Evolutionary conservation across 2,113 vertebrate genomes (phyloP).

Genomic region (Boleophthalmus pectinirostris): DNA sequence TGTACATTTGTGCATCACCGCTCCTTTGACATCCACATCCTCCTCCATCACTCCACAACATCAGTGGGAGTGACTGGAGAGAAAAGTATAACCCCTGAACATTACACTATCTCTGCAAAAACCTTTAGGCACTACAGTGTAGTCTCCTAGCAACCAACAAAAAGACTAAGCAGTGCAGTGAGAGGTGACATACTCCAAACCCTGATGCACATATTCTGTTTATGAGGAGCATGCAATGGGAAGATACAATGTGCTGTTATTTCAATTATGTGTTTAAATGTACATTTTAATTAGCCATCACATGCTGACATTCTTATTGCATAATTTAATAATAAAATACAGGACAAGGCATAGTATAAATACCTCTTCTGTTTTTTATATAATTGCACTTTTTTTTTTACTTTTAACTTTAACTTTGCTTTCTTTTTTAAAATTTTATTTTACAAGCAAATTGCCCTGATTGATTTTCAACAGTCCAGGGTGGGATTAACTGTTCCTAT

Average conservation of each 20-base stretch:
- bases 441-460: neutral
- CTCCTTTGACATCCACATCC: neutral
- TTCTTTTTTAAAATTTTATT: neutral
- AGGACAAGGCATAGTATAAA: too few relatives aligned
- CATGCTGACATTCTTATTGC: neutral
- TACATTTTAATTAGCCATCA: neutral
- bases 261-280: neutral
- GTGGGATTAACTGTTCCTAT: neutral
- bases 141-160: conserved; percentile 76
- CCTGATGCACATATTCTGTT: conserved; percentile 37
- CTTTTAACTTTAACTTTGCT: neutral
- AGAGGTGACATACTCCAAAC: conserved; percentile 63
- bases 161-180: conserved; percentile 55
- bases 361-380: neutral
- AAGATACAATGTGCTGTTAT: neutral
- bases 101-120: conserved; percentile 51
- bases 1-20: neutral
- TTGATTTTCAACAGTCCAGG: neutral
- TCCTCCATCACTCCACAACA: conserved; percentile 25
- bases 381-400: neutral
- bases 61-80: conserved; percentile 7
- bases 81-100: conserved; percentile 46
- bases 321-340: too few relatives aligned
- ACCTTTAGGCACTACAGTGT: conserved; percentile 68
- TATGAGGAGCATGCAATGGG: conserved; percentile 11